These are phyloP conservation scores for Drosophila infuscata DNA, from an alignment of 2,888 invertebrate genomes.

Conservation along the genomic window DNA sequence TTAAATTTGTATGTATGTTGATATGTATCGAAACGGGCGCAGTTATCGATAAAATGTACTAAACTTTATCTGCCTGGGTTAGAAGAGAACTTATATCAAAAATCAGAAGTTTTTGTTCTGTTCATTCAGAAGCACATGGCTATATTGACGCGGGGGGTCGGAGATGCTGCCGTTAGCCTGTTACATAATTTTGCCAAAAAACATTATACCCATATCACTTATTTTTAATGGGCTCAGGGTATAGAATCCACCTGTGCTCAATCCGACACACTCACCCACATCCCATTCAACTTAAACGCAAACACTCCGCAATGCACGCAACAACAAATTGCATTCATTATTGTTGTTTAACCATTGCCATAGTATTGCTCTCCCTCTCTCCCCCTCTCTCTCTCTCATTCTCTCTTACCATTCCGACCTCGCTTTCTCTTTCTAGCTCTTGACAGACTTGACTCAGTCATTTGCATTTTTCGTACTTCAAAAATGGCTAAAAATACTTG, in stretches of 20 bases:
- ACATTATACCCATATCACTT: not conserved
- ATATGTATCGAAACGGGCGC: not conserved
- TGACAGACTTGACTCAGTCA: conserved; percentile 48
- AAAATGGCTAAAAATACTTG: conserved; percentile 70
- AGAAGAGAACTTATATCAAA: not conserved
- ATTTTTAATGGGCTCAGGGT: not conserved
- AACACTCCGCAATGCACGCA: conserved; percentile 46
- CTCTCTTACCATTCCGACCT: not conserved
- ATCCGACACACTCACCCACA: conserved; percentile 13
- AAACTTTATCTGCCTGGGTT: rapidly evolving
- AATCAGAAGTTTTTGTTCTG: not conserved
- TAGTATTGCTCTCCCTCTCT: conserved; percentile 1
- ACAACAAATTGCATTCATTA: conserved; percentile 71
- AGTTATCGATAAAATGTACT: not conserved
- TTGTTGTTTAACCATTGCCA: conserved; percentile 40
- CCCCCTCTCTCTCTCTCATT: not conserved
- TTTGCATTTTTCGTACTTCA: conserved; percentile 68
- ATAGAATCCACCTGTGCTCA: conserved; percentile 17
- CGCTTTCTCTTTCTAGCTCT: not conserved
- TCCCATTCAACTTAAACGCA: conserved; percentile 15
- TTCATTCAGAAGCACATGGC: not conserved
- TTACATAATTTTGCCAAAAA: not conserved
- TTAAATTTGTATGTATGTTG: not conserved
- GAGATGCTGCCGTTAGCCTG: not conserved
- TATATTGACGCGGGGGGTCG: not conserved